Base-by-base conservation (phyloP, 2,797 vertebrate species). In the Chaunax sp. region DNA sequence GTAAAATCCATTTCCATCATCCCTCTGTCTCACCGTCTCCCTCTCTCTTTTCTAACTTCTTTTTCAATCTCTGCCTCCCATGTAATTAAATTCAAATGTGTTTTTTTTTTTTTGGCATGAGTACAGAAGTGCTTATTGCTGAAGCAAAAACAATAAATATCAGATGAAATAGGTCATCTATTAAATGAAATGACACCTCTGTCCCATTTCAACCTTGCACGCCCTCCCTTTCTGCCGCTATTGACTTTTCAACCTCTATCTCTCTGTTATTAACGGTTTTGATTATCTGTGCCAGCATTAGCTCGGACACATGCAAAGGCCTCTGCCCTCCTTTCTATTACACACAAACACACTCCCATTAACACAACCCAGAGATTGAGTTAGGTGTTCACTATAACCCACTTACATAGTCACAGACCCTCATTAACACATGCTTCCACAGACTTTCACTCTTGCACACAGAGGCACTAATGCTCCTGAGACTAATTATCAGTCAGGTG, bases 401-500 rank as follows among this genome's bases (percentile, higher is more conserved):
- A 78, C 72, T 75, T 72, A 78, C 74, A 71, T 56, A 25, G 45
- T 37, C 38, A 37, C 49, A 78, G 37, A 46, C 52, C 63, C 53
- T 56, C 64, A 63, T 64, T 52, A 44, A 33, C 64, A 63, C 57
- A 56, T 52, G 62, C 60, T 51, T 59, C 37, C 43, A 41, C 50
- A 25, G 66, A 45, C 41, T 35, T 12, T 11, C 40, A 65, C 49
- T 55, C 16, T 46, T 22, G 57, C 72, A 67, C 58, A 15, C 45
- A 30, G 18, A 69, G 63, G 43, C 64, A 65, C 54, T 53, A 77
- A 88, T 69, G 65, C 89, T 79, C 88, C 69, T 22, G 84, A 87
- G 91, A 92, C 89, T 91, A 88, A 93, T 93, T 92, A 93, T 86
- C 84, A 89, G 76, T 86, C 89, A 90, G 81, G 86, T 91, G 89